phyloP scores from a whole-genome alignment of 2,888 invertebrate genomes.

The Apomyelois bistriatella region DNA sequence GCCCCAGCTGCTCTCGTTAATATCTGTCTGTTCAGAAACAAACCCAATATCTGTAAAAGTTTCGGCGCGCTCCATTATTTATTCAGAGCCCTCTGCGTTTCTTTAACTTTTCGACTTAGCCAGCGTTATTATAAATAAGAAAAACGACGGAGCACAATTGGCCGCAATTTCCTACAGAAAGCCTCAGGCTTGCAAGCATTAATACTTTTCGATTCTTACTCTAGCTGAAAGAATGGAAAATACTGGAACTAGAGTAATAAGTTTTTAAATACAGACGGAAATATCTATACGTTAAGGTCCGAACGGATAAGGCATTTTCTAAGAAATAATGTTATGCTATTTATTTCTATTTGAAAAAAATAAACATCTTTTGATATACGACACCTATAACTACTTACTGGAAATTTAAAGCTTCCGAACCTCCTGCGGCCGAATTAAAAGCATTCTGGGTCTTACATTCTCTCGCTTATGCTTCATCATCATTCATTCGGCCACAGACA shows the following conservation, averaged over 20 bases:
- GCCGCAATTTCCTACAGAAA: slow-evolving; percentile 38
- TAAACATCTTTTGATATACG: too few relatives aligned
- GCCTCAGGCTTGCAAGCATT: slow-evolving; percentile 25
- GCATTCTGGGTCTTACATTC: too few relatives aligned
- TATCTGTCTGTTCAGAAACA: slow-evolving; percentile 56
- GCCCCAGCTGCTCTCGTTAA: slow-evolving; percentile 56
- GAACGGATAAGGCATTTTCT: slow-evolving; percentile 7
- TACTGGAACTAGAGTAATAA: slow-evolving; percentile 12
- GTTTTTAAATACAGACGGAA: slow-evolving; percentile 10
- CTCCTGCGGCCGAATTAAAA: too few relatives aligned
- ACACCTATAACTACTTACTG: too few relatives aligned
- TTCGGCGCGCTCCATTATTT: slow-evolving; percentile 56
- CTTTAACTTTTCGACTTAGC: slow-evolving; percentile 46
- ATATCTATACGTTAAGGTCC: neutral
- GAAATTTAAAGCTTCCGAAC: too few relatives aligned
- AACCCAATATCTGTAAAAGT: slow-evolving; percentile 68
- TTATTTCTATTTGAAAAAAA: too few relatives aligned
- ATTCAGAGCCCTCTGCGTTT: slow-evolving; percentile 59
- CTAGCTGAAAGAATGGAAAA: slow-evolving; percentile 7
- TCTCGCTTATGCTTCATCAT: too few relatives aligned
- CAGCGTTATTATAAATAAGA: slow-evolving; percentile 43
- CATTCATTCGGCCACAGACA: too few relatives aligned
- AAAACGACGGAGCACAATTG: slow-evolving; percentile 37
- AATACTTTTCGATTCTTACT: slow-evolving; percentile 12
- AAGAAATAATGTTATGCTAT: too few relatives aligned